These are phyloP conservation scores for Periophthalmus modestus DNA, from an alignment of 2,113 vertebrate species.

Conservation along the genomic window DNA sequence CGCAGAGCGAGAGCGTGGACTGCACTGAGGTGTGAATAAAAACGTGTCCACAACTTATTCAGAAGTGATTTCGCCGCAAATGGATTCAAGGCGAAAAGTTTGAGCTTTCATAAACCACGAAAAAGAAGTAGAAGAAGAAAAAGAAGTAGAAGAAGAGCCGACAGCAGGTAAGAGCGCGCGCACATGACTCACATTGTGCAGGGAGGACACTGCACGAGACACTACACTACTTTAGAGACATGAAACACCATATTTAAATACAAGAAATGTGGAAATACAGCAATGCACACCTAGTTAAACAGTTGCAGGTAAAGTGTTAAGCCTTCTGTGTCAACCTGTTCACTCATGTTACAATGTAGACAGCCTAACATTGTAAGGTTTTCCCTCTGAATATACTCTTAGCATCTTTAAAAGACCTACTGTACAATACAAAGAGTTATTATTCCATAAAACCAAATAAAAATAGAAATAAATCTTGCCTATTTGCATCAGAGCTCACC, in stretches of 20 bases:
- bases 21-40: background rate
- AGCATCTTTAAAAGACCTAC: no score
- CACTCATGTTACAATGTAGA: no score
- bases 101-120: background rate
- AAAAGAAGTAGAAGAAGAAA: background rate
- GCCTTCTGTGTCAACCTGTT: no score
- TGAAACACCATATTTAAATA: no score
- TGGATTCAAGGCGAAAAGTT: background rate
- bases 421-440: no score
- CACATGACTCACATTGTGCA: background rate
- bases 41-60: background rate
- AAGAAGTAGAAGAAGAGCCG: background rate
- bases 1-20: background rate
- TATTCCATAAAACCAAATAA: no score
- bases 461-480: no score
- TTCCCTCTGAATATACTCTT: no score
- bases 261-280: background rate
- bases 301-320: no score
- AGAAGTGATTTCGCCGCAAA: background rate
- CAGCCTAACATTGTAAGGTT: no score
- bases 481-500: no score
- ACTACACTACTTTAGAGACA: background rate
- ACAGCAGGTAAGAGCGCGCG: constrained; percentile 51
- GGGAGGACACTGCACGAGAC: background rate
- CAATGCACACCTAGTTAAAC: no score